Percentiles rank a stretch among this genome's conserved stretches.
Evolutionary conservation across 2,888 invertebrate species (phyloP).

Genomic region (Onchidella celtica): DNA sequence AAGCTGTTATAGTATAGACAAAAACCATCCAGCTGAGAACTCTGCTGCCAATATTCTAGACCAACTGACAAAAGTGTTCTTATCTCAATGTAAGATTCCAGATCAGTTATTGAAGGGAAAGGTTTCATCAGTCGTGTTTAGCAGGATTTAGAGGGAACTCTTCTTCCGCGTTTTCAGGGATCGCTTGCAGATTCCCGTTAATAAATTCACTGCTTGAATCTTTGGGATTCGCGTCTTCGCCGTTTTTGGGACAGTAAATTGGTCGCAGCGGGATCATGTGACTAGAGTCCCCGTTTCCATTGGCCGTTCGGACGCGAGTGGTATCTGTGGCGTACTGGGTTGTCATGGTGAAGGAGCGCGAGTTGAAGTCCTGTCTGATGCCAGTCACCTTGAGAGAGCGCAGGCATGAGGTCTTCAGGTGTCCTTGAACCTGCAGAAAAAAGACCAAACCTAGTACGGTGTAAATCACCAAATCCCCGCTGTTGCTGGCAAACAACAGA

Average conservation of each 20-base stretch:
- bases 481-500: too few relatives aligned
- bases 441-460: too few relatives aligned
- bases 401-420: slow-evolving; percentile 21
- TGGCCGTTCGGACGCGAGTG: background rate
- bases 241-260: background rate
- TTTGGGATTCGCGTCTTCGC: background rate
- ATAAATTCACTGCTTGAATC: background rate
- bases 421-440: slow-evolving; percentile 24
- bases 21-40: too few relatives aligned
- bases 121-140: too few relatives aligned
- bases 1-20: too few relatives aligned
- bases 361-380: background rate
- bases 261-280: slow-evolving; percentile 26
- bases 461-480: too few relatives aligned
- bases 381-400: background rate
- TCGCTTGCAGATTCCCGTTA: background rate
- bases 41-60: too few relatives aligned
- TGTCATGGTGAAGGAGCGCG: slow-evolving; percentile 6
- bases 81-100: too few relatives aligned
- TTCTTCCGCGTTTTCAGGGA: slow-evolving; percentile 8
- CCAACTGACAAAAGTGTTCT: too few relatives aligned
- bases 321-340: slow-evolving; percentile 10
- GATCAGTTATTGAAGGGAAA: too few relatives aligned
- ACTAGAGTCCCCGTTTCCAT: background rate
- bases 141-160: background rate